Base-by-base conservation (phyloP, 2,888 invertebrate species). In the Osedax frankpressi region DNA sequence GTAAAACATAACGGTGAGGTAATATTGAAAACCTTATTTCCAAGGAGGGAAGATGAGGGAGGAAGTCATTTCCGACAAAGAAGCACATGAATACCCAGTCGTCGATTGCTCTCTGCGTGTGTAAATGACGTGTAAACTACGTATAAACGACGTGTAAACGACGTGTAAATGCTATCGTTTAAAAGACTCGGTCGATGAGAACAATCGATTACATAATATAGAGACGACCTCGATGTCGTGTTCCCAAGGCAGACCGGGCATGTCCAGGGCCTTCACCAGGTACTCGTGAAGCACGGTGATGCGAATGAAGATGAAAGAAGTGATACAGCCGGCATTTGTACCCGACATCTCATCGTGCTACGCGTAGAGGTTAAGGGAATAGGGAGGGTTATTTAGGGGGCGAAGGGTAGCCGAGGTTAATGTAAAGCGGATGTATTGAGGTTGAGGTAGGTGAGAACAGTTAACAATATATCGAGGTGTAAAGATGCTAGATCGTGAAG, bases 51-150 rank as follows among this genome's bases (percentile, higher is more conserved):
- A 98, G 87, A 87, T 99, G 98, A 0, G 98, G 98, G 79, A 98
- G 85, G 83, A 98, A 98, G 86, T 98, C 98, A 82, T 98, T 98
- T 70, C 98, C 98, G 72, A 97, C 96, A 85, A 98, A 98, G 87
- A 99, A 98, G 83, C 98, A 98, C 94, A 98, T 95, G 79, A 89
- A 88, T 24, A 89, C 97, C 97, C 97, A 99, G 86, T 99, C 98
- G 82, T 98, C 98, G 24, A 99, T 84, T 0, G 90, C 94, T 74
- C 97, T 81, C 83, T 86, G 80, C n/a, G 27, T 28, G 28, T 44
- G 44, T 44, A 44, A 44, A 44, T 44, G 19, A 11, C 6, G 44
- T 11, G 44, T 44, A 65, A 24, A 26, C 6, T 65, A 26, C 26
- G 26, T 14, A 65, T 14, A n/a, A n/a, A n/a, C n/a, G n/a, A n/a